Conservation (phyloP, 2,113 vertebrate genomes). For the Oxygymnocypris stewartii region DNA sequence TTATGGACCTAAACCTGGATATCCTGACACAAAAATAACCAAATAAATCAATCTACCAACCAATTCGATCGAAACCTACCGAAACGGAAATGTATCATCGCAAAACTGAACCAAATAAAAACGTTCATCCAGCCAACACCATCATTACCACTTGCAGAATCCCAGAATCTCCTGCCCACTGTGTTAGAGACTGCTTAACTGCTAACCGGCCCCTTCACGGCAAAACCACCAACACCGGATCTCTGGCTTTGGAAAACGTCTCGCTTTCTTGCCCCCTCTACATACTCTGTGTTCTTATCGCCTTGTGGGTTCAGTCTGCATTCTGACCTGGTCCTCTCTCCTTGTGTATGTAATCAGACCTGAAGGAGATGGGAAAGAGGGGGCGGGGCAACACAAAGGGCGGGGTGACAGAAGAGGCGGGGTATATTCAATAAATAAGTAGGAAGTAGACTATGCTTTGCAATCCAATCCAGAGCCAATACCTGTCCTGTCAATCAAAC, state of each 20-base stretch:
- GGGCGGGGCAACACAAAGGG: background rate
- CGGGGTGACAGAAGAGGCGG: conserved; percentile 44
- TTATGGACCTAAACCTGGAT: conserved; percentile 64
- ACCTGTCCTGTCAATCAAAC: conserved; percentile 10
- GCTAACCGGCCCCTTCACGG: conserved; percentile 24
- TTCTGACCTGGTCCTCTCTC: conserved; percentile 10
- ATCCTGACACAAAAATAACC: conserved; percentile 67
- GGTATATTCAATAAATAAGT: conserved; percentile 19
- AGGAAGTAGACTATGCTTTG: conserved; percentile 24
- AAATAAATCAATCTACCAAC: conserved; percentile 65
- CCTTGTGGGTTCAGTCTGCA: conserved; percentile 8
- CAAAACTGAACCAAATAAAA: conserved; percentile 63
- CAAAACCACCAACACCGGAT: conserved; percentile 29
- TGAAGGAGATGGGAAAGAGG: conserved; percentile 38
- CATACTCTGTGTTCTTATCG: conserved; percentile 32
- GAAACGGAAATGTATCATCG: conserved; percentile 55
- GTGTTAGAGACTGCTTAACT: conserved; percentile 56
- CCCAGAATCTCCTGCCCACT: conserved; percentile 40
- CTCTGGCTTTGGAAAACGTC: background rate
- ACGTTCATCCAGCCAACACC: conserved; percentile 47
- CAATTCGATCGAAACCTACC: conserved; percentile 60
- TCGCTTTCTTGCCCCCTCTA: conserved; percentile 17
- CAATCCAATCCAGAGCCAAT: conserved; percentile 11
- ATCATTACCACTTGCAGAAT: conserved; percentile 52
- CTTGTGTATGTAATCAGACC: background rate